Base-by-base conservation (phyloP, 2,113 vertebrate genomes). In the Phylloscopus trochilus region DNA sequence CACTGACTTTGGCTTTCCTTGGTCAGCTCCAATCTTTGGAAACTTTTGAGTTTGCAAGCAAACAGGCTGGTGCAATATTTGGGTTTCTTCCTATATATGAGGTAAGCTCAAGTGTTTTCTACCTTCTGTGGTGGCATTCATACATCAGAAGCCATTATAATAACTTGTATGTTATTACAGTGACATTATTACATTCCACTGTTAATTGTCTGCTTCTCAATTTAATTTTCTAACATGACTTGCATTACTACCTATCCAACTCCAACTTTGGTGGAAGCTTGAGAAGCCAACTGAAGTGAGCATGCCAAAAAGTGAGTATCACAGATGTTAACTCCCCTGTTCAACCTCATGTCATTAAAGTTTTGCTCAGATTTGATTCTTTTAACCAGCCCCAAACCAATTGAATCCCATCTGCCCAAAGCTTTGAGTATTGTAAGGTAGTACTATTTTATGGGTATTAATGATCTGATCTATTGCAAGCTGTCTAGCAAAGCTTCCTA, bases 21-120 rank as follows among this genome's bases (percentile, higher is more conserved):
- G 89, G 30, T 43, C 79, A 98, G 97, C 23, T 51, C 44, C 15
- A 69, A 41, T 30, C 77, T 59, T 67, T 97, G 87, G 95, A 98
- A 96, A 85, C 84, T 77, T 95, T 75, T 39, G 75, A 88, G 72
- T 55, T 83, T 56, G 96, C 53, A 93, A 97, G 93, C 96, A 97
- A 47, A 91, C 93, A 95, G 14, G 49, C 93, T 67, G 97, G 97
- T 60, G 74, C 96, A 89, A 52, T 98, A 56, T 98, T 97, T 90
- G 97, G 94, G 9, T 94, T 43, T 96, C 91, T 98, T 66, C 97
- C 97, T 73, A 94, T 97, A 83, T 97, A 98, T 33, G 85, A 95
- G 96, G 97, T 98, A 93, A 97, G 95, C 83, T 75, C 24, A 72
- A 87, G 10, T 21, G 27, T 69, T 87, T 81, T 77, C 51, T 69